These are phyloP conservation scores for Chauna torquata DNA, from an alignment of 2,113 vertebrate genomes.

Conservation along the genomic window DNA sequence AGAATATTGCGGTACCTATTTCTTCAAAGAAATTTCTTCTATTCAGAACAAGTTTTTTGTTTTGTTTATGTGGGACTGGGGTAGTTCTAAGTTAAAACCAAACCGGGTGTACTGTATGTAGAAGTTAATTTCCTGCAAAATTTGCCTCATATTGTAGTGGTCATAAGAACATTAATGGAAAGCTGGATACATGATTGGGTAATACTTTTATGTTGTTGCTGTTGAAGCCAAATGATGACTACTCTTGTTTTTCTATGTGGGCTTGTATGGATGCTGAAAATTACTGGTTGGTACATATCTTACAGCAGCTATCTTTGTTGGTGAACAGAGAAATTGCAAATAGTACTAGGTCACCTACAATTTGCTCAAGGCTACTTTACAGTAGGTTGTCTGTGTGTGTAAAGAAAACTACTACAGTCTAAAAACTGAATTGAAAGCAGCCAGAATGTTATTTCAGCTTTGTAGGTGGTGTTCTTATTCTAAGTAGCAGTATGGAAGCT, in stretches of 20 bases:
- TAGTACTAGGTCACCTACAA: background rate
- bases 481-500: background rate
- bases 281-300: background rate
- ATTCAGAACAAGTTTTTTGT: background rate
- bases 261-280: background rate
- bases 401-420: background rate
- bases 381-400: background rate
- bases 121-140: background rate
- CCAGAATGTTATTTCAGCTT: background rate
- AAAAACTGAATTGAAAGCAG: background rate
- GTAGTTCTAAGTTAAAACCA: background rate
- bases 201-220: background rate
- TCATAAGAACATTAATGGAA: fast-evolving
- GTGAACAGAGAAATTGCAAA: background rate
- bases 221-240: background rate
- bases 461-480: background rate
- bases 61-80: background rate
- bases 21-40: background rate
- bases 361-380: background rate
- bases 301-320: background rate
- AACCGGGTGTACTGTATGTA: background rate
- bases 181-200: background rate
- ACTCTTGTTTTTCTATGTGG: background rate
- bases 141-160: background rate
- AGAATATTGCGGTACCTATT: background rate